Percentiles rank a stretch among this genome's conserved stretches.
These are phyloP conservation scores for Scylla paramamosain DNA, from an alignment of 1,140 invertebrate species.

Conservation along the genomic window DNA sequence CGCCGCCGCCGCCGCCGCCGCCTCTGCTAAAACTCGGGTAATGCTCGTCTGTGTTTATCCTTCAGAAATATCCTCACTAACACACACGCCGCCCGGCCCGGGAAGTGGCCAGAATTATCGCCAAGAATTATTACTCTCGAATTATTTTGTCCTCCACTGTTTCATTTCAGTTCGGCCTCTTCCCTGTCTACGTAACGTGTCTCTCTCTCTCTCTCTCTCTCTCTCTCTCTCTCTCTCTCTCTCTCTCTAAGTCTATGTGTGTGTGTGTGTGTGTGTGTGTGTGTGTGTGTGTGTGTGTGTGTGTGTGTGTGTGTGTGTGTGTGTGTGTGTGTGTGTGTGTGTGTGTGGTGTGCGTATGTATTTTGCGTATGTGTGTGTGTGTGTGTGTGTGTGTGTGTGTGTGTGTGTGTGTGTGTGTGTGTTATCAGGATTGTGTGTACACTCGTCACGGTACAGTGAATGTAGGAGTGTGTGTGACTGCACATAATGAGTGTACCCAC, in stretches of 20 bases:
- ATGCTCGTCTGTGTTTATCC: constrained; percentile 32
- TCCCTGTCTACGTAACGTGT: not conserved
- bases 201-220: constrained; percentile 19
- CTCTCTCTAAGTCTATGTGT: not conserved
- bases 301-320: constrained; percentile 31
- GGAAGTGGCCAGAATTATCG: constrained; percentile 33
- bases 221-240: constrained; percentile 20
- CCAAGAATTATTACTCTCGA: constrained; percentile 14
- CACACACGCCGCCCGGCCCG: not conserved
- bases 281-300: constrained; percentile 6
- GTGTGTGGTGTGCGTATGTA: not conserved
- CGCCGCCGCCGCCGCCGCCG: not conserved
- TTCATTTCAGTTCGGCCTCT: not conserved
- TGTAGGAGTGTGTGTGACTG: constrained; percentile 51
- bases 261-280: too few relatives aligned
- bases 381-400: not conserved
- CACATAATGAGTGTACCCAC: constrained; percentile 13
- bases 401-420: not conserved
- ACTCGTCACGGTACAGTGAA: not conserved
- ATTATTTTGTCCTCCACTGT: constrained; percentile 22
- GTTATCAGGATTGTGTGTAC: not conserved
- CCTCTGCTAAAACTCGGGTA: constrained; percentile 36
- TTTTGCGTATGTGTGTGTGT: not conserved
- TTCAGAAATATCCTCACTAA: constrained; percentile 51
- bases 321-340: constrained; percentile 25